Conservation (phyloP, 2,113 vertebrate species). For the Anhinga rufa region DNA sequence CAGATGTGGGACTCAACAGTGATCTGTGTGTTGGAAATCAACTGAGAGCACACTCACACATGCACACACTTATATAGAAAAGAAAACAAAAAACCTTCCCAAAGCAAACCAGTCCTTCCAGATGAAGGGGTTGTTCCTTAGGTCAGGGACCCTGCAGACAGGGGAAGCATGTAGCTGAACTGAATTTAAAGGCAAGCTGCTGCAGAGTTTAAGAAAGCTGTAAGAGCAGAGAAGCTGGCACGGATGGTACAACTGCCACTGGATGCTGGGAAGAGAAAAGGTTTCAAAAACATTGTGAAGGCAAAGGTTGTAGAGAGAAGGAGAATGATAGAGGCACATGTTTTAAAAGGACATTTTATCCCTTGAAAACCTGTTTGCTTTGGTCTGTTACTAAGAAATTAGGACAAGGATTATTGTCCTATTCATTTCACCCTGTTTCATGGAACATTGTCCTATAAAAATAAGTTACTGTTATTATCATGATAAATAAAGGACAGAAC, state of each 20-base stretch:
- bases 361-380: slow-evolving; percentile 13
- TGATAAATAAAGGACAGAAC: slow-evolving; percentile 71
- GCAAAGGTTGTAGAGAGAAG: not conserved
- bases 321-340: not conserved
- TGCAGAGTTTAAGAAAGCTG: not conserved
- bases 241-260: not conserved
- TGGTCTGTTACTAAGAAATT: slow-evolving; percentile 56
- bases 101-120: not conserved
- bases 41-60: not conserved
- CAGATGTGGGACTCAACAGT: not conserved
- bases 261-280: not conserved
- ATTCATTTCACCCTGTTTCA: slow-evolving; percentile 57
- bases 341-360: slow-evolving; percentile 28
- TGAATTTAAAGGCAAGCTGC: not conserved
- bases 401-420: slow-evolving; percentile 58
- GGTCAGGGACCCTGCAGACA: not conserved
- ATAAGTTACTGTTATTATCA: slow-evolving; percentile 65
- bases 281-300: not conserved
- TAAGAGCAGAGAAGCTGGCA: not conserved
- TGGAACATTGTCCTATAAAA: slow-evolving; percentile 59
- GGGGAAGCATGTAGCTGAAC: not conserved
- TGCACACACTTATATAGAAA: not conserved
- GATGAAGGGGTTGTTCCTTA: not conserved
- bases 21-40: not conserved
- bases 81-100: not conserved